Conservation (phyloP, 53 echinoderm and acorn worm genomes). For the Mesocentrotus franciscanus region DNA sequence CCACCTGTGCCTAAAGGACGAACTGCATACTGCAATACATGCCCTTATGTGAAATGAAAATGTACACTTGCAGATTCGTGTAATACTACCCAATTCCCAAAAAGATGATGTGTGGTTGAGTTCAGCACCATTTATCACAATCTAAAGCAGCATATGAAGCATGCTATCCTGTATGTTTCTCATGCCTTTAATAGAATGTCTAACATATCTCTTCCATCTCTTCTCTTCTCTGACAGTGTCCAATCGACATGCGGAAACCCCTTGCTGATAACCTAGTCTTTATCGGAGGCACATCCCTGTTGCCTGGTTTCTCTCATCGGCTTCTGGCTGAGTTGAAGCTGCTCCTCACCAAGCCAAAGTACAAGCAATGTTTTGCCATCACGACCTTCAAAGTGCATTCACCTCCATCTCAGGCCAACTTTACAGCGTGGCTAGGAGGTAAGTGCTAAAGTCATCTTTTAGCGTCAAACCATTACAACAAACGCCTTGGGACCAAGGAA, state of each 20-base stretch:
- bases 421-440: slow-evolving; percentile 99
- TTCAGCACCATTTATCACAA: no score
- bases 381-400: slow-evolving; percentile 85
- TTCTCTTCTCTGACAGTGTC: slow-evolving; percentile 75
- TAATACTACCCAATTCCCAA: neutral
- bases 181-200: neutral
- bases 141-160: no score
- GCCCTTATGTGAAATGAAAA: neutral
- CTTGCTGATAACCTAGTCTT: slow-evolving; percentile 82
- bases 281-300: slow-evolving; percentile 85
- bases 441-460: slow-evolving; percentile 16
- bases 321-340: slow-evolving; percentile 82
- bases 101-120: no score
- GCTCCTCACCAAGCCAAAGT: slow-evolving; percentile 80
- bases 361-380: slow-evolving; percentile 82
- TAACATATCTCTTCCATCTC: neutral
- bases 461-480: neutral
- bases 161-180: neutral
- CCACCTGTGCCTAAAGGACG: neutral
- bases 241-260: slow-evolving; percentile 80
- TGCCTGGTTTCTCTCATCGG: slow-evolving; percentile 89
- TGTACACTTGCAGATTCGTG: neutral
- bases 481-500: no score
- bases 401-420: slow-evolving; percentile 91
- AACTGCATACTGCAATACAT: neutral